These are phyloP conservation scores for Callospermophilus lateralis DNA, from an alignment of 2,113 vertebrate genomes.

Conservation along the genomic window DNA sequence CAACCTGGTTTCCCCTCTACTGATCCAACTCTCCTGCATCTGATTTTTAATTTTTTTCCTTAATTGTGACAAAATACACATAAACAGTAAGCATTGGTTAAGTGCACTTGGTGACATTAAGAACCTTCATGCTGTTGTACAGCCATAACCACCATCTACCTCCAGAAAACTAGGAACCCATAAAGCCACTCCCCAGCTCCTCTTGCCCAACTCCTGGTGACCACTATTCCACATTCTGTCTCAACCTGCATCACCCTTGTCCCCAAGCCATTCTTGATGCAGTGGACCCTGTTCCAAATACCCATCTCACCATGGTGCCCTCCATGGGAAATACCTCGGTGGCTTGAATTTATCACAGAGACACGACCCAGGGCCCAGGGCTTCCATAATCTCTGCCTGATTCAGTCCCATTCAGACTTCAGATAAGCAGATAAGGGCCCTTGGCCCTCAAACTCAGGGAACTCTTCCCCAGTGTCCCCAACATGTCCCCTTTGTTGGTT, in stretches of 20 bases:
- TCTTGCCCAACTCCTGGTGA: too few relatives aligned
- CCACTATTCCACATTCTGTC: not conserved
- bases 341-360: not conserved
- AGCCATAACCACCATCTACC: rapidly evolving
- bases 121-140: rapidly evolving
- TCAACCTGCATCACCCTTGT: too few relatives aligned
- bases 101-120: not conserved
- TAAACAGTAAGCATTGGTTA: not conserved
- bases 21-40: not conserved
- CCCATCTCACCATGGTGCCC: rapidly evolving
- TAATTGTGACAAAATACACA: not conserved
- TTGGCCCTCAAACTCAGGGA: not conserved
- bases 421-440: not conserved
- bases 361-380: too few relatives aligned
- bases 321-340: not conserved
- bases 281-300: not conserved
- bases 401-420: not conserved
- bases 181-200: rapidly evolving
- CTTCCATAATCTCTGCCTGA: not conserved
- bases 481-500: too few relatives aligned
- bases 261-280: not conserved
- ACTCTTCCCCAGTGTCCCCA: too few relatives aligned
- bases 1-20: not conserved
- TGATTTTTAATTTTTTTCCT: not conserved
- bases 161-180: not conserved